A percentile compares a stretch with the other conserved stretches of the same genome.
phyloP scores from a whole-genome alignment of 2,888 invertebrate genomes.

The Drosophila fulvimacula region DNA sequence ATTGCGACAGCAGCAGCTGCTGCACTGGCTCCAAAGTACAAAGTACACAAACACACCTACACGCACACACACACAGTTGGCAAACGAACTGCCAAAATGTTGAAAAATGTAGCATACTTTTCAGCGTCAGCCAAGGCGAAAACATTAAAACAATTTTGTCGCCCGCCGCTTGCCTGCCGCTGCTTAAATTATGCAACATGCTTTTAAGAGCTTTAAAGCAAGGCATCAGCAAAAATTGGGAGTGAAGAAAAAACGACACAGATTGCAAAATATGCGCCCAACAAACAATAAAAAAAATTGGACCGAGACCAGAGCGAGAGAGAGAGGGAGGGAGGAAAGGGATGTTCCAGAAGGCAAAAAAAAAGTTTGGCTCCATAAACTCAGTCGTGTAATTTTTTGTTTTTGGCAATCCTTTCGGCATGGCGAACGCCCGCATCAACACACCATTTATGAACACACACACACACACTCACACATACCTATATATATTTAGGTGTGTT shows the following conservation, averaged over 20 bases:
- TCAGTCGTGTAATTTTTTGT: constrained; percentile 28
- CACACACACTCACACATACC: constrained; percentile 9
- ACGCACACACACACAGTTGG: not conserved
- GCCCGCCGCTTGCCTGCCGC: constrained; percentile 35
- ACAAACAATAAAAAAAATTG: constrained; percentile 25
- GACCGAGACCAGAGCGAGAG: not conserved
- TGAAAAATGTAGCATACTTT: constrained; percentile 44
- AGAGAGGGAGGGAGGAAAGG: not conserved
- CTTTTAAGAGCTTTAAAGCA: constrained; percentile 60
- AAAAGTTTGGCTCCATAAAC: constrained; percentile 30
- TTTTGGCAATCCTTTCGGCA: constrained; percentile 40
- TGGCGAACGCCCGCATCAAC: constrained; percentile 41
- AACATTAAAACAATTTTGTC: constrained; percentile 62
- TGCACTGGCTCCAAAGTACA: constrained; percentile 14
- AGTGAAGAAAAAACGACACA: constrained; percentile 25
- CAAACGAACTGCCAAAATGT: constrained; percentile 42
- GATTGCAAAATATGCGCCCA: constrained; percentile 54
- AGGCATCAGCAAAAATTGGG: constrained; percentile 9
- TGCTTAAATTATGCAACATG: constrained; percentile 76
- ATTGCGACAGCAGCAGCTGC: constrained; percentile 27
- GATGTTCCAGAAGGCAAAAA: constrained; percentile 4
- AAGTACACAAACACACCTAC: not conserved
- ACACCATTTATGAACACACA: constrained; percentile 38
- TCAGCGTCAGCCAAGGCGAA: constrained; percentile 33
- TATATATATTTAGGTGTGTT: constrained; percentile 14